A percentile compares a stretch with the other conserved stretches of the same genome.
phyloP scores from a whole-genome alignment of 2,888 invertebrate genomes.

The Brassicogethes aeneus region DNA sequence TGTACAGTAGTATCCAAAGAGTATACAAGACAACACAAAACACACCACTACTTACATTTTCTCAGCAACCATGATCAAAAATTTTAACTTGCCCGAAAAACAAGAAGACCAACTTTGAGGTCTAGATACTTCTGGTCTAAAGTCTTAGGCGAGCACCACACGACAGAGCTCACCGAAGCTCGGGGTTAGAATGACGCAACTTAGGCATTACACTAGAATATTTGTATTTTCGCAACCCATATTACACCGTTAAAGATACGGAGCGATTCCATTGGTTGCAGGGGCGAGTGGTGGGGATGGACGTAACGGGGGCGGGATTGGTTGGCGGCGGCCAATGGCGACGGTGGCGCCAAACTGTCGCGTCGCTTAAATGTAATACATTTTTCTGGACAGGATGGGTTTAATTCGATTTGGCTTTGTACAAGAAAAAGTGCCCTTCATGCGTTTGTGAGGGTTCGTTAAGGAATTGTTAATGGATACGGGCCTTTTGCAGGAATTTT shows the following conservation, averaged over 20 bases:
- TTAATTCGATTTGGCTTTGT: conserved; percentile 30
- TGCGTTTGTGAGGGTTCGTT: too few relatives aligned
- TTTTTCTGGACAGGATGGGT: conserved; percentile 30
- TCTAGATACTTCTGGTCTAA: too few relatives aligned
- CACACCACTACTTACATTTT: too few relatives aligned
- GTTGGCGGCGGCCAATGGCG: conserved; percentile 13
- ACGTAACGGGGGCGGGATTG: conserved; percentile 10
- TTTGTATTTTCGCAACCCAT: neutral
- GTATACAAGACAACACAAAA: too few relatives aligned
- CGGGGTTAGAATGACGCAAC: conserved; percentile 28
- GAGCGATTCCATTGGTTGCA: conserved; percentile 14
- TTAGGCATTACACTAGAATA: conserved; percentile 12
- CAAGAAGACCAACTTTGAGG: too few relatives aligned
- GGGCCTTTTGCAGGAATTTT: too few relatives aligned
- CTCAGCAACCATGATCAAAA: too few relatives aligned
- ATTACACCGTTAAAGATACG: neutral
- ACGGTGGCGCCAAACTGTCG: conserved; percentile 39
- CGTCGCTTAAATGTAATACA: conserved; percentile 37
- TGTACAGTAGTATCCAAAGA: too few relatives aligned
- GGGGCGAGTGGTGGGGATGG: conserved; percentile 6
- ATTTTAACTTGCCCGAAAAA: too few relatives aligned
- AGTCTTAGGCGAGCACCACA: neutral
- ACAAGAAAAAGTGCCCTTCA: conserved; percentile 7
- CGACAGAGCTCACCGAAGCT: conserved; percentile 8
- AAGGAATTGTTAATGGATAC: neutral